Conservation (phyloP, 2,113 vertebrate species). For the Ondatra zibethicus region DNA sequence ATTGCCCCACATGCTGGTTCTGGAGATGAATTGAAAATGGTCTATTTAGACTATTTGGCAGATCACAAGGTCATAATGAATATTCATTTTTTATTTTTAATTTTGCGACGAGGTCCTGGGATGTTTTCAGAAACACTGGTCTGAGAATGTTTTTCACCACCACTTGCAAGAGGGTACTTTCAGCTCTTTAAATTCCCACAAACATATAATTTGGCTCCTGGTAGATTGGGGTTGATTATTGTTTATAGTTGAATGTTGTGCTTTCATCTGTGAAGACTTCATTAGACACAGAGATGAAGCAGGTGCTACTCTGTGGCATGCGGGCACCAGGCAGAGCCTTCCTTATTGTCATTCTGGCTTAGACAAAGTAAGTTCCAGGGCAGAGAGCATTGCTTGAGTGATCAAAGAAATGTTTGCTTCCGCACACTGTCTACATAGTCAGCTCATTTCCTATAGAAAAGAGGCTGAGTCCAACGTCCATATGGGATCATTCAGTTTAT, state of each 20-base stretch:
- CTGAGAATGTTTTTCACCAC: background rate
- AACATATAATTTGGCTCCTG: constrained; percentile 47
- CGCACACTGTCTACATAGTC: too few relatives aligned
- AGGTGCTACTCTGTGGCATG: constrained; percentile 24
- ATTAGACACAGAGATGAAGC: constrained; percentile 18
- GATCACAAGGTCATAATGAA: background rate
- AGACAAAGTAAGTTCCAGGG: background rate
- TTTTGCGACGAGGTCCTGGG: background rate
- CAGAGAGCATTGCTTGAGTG: background rate
- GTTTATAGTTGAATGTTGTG: background rate
- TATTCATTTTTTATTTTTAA: background rate
- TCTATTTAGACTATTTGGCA: background rate
- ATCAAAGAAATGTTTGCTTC: background rate
- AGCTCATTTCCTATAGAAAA: background rate
- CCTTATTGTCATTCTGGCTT: background rate
- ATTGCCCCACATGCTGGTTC: background rate
- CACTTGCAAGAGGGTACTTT: background rate
- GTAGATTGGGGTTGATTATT: constrained; percentile 58
- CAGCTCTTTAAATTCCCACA: background rate
- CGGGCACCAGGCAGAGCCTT: background rate
- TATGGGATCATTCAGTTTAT: background rate
- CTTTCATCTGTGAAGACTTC: background rate
- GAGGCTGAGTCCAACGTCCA: background rate
- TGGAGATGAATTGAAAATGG: background rate
- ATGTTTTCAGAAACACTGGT: background rate